Percentiles rank a stretch among this genome's conserved stretches.
phyloP scores from a whole-genome alignment of 2,888 invertebrate species.

The Brenthis daphne region DNA sequence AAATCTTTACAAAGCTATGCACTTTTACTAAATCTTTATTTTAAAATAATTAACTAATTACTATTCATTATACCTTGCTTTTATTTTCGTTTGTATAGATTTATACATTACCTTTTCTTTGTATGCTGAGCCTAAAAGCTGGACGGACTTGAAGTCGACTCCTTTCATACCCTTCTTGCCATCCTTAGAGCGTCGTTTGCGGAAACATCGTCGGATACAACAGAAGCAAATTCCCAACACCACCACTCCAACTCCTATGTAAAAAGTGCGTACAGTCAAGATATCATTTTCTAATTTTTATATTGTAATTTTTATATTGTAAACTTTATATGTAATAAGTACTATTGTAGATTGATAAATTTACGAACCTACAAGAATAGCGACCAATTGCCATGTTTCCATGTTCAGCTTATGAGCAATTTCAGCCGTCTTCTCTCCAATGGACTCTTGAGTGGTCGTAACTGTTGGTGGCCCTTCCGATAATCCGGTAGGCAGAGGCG shows the following conservation, averaged over 20 bases:
- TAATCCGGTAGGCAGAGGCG: slow-evolving; percentile 30
- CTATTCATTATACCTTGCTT: not conserved
- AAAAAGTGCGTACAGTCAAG: not conserved
- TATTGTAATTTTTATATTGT: too few relatives aligned
- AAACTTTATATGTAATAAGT: not conserved
- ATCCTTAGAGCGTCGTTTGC: slow-evolving; percentile 95
- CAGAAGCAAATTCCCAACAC: slow-evolving; percentile 94
- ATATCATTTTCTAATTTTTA: too few relatives aligned
- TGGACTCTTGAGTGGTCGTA: slow-evolving; percentile 70
- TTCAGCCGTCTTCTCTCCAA: slow-evolving; percentile 82
- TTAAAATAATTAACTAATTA: too few relatives aligned
- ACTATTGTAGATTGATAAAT: not conserved
- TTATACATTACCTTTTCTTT: slow-evolving; percentile 95
- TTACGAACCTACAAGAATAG: slow-evolving; percentile 89
- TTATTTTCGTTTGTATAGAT: slow-evolving; percentile 1
- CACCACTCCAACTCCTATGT: slow-evolving; percentile 86
- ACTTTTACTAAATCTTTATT: not conserved
- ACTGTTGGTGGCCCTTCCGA: slow-evolving; percentile 49
- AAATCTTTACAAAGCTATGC: not conserved
- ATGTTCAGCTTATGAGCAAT: slow-evolving; percentile 88
- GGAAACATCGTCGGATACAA: slow-evolving; percentile 95
- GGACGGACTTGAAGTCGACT: slow-evolving; percentile 98
- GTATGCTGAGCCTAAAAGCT: slow-evolving; percentile 96
- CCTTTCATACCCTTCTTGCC: slow-evolving; percentile 97
- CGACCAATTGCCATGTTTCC: slow-evolving; percentile 92